These are phyloP conservation scores for Cygnus olor DNA, from an alignment of 2,797 vertebrate species.

Conservation along the genomic window DNA sequence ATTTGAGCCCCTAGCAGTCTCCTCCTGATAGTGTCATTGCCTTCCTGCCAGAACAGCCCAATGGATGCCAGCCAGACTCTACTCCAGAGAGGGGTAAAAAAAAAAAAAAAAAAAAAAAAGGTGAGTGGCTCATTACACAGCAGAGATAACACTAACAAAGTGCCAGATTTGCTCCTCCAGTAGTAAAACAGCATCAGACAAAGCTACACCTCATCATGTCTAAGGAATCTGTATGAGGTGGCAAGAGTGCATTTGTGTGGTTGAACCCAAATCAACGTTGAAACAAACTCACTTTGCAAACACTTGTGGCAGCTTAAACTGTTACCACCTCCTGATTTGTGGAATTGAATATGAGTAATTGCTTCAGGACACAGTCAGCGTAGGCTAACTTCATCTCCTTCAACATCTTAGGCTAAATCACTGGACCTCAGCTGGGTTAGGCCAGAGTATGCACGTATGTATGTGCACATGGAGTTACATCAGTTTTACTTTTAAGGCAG, in stretches of 20 bases:
- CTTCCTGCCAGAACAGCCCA: not conserved
- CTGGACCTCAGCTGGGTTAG: not conserved
- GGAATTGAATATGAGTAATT: not conserved
- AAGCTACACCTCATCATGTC: not conserved
- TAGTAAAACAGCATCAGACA: not conserved
- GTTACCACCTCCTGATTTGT: not conserved
- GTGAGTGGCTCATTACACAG: not conserved
- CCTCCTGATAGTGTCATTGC: not conserved
- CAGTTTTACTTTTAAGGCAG: not conserved
- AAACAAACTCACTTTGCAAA: constrained; percentile 6
- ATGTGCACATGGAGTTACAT: not conserved
- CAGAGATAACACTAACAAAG: not conserved
- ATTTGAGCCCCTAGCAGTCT: not conserved
- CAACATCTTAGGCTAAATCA: not conserved
- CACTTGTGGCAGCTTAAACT: not conserved
- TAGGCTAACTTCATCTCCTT: not conserved
- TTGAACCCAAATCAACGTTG: not conserved
- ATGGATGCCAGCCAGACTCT: not conserved
- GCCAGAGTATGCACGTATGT: not conserved
- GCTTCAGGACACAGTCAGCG: not conserved
- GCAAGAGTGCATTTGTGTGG: not conserved
- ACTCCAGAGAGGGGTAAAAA: not conserved
- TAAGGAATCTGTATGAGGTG: constrained; percentile 1
- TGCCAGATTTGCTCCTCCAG: not conserved
- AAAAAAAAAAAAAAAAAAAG: not conserved